Base-by-base conservation (phyloP, 2,888 invertebrate species). In the Drosophila robusta region DNA sequence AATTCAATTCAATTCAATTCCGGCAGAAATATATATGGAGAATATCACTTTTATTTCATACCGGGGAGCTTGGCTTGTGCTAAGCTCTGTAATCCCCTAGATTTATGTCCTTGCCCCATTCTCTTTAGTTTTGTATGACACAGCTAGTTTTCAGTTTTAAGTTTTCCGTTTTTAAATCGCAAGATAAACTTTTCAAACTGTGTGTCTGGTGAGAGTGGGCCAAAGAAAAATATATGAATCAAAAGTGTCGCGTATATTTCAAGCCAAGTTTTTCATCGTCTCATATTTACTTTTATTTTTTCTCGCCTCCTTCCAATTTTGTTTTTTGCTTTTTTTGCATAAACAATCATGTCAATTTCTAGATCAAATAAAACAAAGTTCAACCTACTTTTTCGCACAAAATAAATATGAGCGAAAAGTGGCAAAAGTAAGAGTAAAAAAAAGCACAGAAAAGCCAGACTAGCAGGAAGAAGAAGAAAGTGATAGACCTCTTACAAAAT, bases 311-410 rank as follows among this genome's bases (percentile, higher is more conserved):
- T 12, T 16, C 16, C 29, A 11, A 14, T 46, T 16, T 12, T 16
- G 16, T 45, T 26, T 26, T 50, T 22, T 44, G 18, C 38, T 60
- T 18, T 61, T 65, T 74, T 57, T 75, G 80, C 86, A 88, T 82
- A 88, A 82, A 79, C 80, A 82, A 87, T 85, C 77, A 79, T 83
- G 88, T 83, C 83, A 85, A 82, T 82, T 79, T 79, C 80, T 69
- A 72, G 80, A 88, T 79, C 86, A 82, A 83, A 83, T 88, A 88
- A 79, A 75, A 82, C 75, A 87, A 87, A 82, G 78, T 82, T 82
- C 61, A 73, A 63, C 51, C 68, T 60, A 70, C 58, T 70, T 72
- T 74, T 61, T 44, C 46, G 44, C 63, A 39, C 52, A 46, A 79
- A 73, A 51, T 65, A 78, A 75, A 84, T 70, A 75, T 47, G 58